A percentile compares a stretch with the other conserved stretches of the same genome.
Conservation (phyloP, 2,113 vertebrate species). For the Lepisosteus oculatus region DNA sequence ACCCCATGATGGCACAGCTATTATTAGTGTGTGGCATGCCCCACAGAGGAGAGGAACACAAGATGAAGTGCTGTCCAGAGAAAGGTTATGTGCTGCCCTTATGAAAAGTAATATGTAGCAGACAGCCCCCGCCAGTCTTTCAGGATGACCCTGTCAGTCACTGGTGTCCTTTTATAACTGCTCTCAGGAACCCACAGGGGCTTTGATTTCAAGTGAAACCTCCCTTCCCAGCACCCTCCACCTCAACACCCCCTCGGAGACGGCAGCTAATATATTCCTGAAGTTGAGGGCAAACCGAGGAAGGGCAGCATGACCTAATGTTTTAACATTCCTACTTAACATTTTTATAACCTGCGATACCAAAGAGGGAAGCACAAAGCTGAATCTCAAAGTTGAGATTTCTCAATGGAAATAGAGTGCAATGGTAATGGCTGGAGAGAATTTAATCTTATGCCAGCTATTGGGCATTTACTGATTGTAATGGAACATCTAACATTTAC, state of each 20-base stretch:
- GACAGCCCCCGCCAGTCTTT: constrained; percentile 37
- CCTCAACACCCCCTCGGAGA: background rate
- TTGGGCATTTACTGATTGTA: too few relatives aligned
- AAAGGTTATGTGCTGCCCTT: constrained; percentile 65
- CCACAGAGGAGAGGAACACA: constrained; percentile 45
- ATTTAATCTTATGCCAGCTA: too few relatives aligned
- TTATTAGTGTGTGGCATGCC: constrained; percentile 59
- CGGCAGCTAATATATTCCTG: background rate
- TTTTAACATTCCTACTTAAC: background rate
- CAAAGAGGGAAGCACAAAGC: too few relatives aligned
- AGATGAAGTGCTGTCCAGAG: constrained; percentile 64
- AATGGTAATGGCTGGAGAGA: too few relatives aligned
- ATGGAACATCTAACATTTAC: too few relatives aligned
- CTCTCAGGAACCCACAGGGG: background rate
- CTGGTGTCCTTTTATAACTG: constrained; percentile 26
- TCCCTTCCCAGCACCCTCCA: too few relatives aligned
- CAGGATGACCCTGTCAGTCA: constrained; percentile 45
- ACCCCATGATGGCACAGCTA: constrained; percentile 42
- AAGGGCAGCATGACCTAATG: background rate
- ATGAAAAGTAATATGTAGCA: constrained; percentile 60
- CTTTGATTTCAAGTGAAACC: background rate
- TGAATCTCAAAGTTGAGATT: too few relatives aligned
- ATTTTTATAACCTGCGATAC: background rate
- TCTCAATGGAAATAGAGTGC: too few relatives aligned
- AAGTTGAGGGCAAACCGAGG: background rate